Percentiles rank a stretch among this genome's conserved stretches.
phyloP scores from a whole-genome alignment of 2,113 vertebrate genomes.

The Romanogobio albipinnatus region DNA sequence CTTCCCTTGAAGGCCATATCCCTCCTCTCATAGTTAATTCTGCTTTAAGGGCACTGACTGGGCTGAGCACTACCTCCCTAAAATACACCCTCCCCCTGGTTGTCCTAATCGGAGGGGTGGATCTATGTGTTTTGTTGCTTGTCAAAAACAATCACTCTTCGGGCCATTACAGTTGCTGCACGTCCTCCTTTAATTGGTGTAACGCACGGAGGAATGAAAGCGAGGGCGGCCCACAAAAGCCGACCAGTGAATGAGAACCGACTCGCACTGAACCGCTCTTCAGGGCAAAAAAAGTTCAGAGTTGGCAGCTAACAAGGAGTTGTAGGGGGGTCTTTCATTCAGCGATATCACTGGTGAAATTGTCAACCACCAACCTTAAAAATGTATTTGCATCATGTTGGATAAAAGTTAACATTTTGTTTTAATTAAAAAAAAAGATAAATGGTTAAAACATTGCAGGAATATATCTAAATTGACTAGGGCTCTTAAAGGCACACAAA shows the following conservation, averaged over 20 bases:
- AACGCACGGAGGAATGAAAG: constrained; percentile 90
- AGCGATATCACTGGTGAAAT: constrained; percentile 85
- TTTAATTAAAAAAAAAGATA: background rate
- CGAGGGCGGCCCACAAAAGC: constrained; percentile 86
- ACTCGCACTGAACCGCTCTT: constrained; percentile 90
- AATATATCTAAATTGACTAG: background rate
- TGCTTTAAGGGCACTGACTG: constrained; percentile 87
- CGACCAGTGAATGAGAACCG: constrained; percentile 86
- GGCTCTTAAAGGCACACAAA: background rate
- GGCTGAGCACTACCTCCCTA: constrained; percentile 80
- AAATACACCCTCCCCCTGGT: constrained; percentile 80
- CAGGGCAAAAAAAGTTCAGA: constrained; percentile 80
- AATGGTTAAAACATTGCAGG: background rate
- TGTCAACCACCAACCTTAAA: constrained; percentile 69
- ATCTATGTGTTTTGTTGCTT: constrained; percentile 99
- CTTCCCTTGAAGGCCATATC: constrained; percentile 39
- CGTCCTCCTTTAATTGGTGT: constrained; percentile 98
- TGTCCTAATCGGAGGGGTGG: constrained; percentile 99
- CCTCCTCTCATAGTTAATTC: constrained; percentile 80
- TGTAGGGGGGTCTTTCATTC: constrained; percentile 81
- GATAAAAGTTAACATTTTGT: background rate
- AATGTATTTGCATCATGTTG: constrained; percentile 41
- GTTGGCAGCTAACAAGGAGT: constrained; percentile 89
- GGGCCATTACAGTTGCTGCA: constrained; percentile 99
- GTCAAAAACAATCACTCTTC: constrained; percentile 98